Evolutionary conservation across 2,888 invertebrate genomes (phyloP), one percentile per base, ranked within the genome.

Genomic region (Apamea anceps): DNA sequence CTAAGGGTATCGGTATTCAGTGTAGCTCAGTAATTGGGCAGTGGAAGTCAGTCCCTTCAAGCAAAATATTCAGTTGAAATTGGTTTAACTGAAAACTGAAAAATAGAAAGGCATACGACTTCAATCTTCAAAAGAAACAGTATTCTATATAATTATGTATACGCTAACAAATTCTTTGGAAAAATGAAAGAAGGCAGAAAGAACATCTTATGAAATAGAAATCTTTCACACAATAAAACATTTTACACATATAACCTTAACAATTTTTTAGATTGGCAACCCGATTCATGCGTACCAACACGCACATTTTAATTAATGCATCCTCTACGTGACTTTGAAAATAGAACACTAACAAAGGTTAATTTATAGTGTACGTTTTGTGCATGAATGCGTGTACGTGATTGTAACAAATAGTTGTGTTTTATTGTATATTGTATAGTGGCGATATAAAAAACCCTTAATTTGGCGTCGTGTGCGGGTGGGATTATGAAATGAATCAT

Each of bases 301-400:
- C 82, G 86, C 90, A 80, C 82, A 84, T 84, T 83, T 77, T 89
- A 89, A 89, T 89, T 88, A 90, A 89, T 88, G 89, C 82, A 86
- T 89, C 90, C 88, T 88, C 94, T 95, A 96, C 95, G 96, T 95
- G 95, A 94, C 94, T 92, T 93, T 90, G 88, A 91, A 92, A 93
- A 94, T 93, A 90, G 91, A 90, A 91, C 88, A 88, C 88, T 73
- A 89, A 92, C 90, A 93, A 93, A 91, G 90, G 91, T 89, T 92
- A 89, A 91, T 93, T 93, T 93, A 92, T 91, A 89, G 91, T 90
- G 90, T 87, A 89, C 92, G 92, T 93, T 94, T 94, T 90, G 93
- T 94, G 90, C 89, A 91, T 87, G 85, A 81, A 86, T 92, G 90
- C 92, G 91, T 92, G 92, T 89, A 96, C 96, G 96, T 96, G 96